Evolutionary conservation across 1,140 invertebrate species (phyloP).

Genomic region (Pristionchus pacificus): DNA sequence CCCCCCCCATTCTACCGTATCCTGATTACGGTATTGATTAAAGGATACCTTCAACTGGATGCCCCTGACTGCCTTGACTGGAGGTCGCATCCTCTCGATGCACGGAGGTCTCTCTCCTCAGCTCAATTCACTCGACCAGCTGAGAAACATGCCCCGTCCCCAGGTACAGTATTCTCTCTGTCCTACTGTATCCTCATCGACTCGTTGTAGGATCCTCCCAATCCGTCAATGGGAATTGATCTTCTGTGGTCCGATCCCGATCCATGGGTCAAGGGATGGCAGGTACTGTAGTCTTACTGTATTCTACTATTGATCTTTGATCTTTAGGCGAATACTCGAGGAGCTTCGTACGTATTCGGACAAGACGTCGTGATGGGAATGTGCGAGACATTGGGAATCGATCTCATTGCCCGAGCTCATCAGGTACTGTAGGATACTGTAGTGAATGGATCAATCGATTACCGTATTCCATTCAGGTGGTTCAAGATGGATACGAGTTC

Average conservation of each 20-base stretch:
- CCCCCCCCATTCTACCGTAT: too few relatives aligned
- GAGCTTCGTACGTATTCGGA: constrained; percentile 56
- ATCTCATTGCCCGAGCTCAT: constrained; percentile 33
- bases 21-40: neutral
- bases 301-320: neutral
- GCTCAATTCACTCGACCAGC: constrained; percentile 62
- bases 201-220: constrained; percentile 17
- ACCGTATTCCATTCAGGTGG: constrained; percentile 64
- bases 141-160: constrained; percentile 52
- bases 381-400: constrained; percentile 22
- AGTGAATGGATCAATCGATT: neutral
- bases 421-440: constrained; percentile 53
- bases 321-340: constrained; percentile 62
- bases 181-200: neutral
- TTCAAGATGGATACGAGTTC: constrained; percentile 95
- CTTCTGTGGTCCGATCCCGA: constrained; percentile 92
- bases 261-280: constrained; percentile 59
- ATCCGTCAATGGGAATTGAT: constrained; percentile 64
- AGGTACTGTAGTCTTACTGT: neutral
- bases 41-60: constrained; percentile 59
- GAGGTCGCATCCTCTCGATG: constrained; percentile 79
- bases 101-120: constrained; percentile 77
- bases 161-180: neutral
- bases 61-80: constrained; percentile 72
- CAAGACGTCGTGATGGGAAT: constrained; percentile 30